These are phyloP conservation scores for Galeopsomyia nigrocyanea DNA, from an alignment of 2,888 invertebrate genomes.

Conservation along the genomic window DNA sequence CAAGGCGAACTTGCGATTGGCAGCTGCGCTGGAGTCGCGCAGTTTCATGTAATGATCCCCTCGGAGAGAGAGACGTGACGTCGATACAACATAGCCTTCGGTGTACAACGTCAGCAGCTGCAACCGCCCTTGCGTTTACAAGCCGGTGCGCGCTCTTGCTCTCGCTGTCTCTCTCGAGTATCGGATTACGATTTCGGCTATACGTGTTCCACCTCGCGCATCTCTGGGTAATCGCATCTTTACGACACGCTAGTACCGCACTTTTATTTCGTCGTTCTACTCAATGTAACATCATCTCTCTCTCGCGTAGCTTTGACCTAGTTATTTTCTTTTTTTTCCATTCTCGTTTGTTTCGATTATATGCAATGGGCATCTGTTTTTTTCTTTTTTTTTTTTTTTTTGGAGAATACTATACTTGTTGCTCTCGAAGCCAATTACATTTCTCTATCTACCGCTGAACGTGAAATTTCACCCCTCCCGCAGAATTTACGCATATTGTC, in stretches of 20 bases:
- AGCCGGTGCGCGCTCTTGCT: neutral
- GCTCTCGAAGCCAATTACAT: constrained; percentile 20
- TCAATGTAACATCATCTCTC: no score
- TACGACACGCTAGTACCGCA: constrained; percentile 1
- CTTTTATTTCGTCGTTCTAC: neutral
- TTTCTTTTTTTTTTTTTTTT: no score
- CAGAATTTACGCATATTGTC: neutral
- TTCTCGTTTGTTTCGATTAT: no score
- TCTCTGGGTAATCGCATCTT: constrained; percentile 8
- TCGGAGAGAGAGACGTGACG: neutral
- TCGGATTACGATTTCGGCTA: constrained; percentile 20
- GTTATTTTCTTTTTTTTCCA: no score
- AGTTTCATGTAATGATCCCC: no score
- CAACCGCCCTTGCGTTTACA: constrained; percentile 10
- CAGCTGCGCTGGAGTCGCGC: no score
- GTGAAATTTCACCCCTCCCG: neutral
- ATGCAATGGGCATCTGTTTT: no score
- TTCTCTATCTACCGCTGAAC: neutral
- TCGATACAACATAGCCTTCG: neutral
- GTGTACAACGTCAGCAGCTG: constrained; percentile 17
- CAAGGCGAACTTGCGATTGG: no score
- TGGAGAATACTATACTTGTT: neutral
- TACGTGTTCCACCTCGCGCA: neutral
- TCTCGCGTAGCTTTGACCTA: no score
- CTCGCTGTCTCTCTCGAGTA: neutral